Evolutionary conservation across 2,113 vertebrate genomes (phyloP), one percentile per base, ranked within the genome.

Genomic region (Caranx melampygus): DNA sequence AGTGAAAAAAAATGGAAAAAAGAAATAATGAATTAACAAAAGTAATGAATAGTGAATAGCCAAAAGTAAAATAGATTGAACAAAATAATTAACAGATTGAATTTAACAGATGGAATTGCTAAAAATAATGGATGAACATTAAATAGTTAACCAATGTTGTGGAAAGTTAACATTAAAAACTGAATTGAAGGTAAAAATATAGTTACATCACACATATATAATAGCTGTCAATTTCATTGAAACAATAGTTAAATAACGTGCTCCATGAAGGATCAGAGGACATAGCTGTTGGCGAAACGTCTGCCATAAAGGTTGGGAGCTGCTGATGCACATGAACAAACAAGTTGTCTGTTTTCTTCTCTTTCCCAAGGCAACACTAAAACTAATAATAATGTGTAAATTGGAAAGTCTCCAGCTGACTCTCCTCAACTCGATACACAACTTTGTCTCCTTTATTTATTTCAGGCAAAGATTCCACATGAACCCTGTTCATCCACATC

Each of bases 401-500:
- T 20, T 57, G 44, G 40, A 52, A 55, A 37, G 21, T 54, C 52
- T 64, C 26, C 9, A 11, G 2, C 9, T 5, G 42, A 67, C 67
- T 71, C 7, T n/a, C 8, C 13, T 26, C 33, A 71, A 16, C 34
- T 66, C 21, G 44, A 52, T 60, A 12, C 21, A 69, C 31, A 69
- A 42, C 45, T 77, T 65, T 10, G 16, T 55, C 13, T 63, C 42
- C 40, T 72, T 54, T 16, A 55, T 20, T 34, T 42, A 10, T 10
- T 42, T 42, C 68, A 64, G 31, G n/a, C 42, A 59, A 61, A 33
- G n/a, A 45, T 68, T 68, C 51, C 68, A 54, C 74, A 60, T 7
- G n/a, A 81, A 68, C 73, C 40, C 54, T 78, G 81, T 63, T 63
- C 70, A 67, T 60, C 44, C 35, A 61, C 60, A 79, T 67, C 72